Base-by-base conservation (phyloP, 1,140 invertebrate species). In the Ceratina australensis region DNA sequence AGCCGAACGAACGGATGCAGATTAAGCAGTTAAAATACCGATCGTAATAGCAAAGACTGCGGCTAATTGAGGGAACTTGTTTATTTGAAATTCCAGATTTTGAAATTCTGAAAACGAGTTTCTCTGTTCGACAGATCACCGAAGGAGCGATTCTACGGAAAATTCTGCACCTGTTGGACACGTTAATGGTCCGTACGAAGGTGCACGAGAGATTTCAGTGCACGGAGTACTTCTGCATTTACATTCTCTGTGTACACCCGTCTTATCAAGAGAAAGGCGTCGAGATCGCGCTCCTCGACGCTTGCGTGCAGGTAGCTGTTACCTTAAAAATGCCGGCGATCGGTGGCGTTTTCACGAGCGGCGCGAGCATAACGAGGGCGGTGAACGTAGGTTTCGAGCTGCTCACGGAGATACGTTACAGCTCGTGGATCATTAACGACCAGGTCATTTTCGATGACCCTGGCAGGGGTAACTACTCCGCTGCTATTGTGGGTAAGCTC, bases 381-480 rank as follows among this genome's bases (percentile, higher is more conserved):
- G 83, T 87, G 8, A 91, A 90, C 49, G 50, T 93, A 0, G 94
- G 93, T 1, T 94, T 94, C 56, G 49, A 88, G 64, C 91, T 92
- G 22, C 81, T 90, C 10, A 91, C 92, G 22, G 93, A 95, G 79
- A 92, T 94, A 16, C 91, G 90, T 22, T 95, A 95, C 77, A 88
- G 91, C 1, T 90, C 91, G 61, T 95, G 94, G 90, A 74, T 93
- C 10, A 88, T 94, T 67, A 82, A 94, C 77, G 91, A 93, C 4
- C 78, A 93, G 82, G 85, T 94, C 49, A 88, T 94, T 1, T 95
- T 95, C 81, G 91, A 90, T 72, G 92, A 94, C 81, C 93, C 93
- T 0, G 94, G 94, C 3, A 85, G 91, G 3, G 94, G 93, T 3
- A 95, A 95, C 87, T 94, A 94, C 71, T 93, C 94, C 3, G 94